A percentile compares a stretch with the other conserved stretches of the same genome.
These are phyloP conservation scores for Novumbra hubbsi DNA, from an alignment of 2,797 vertebrate species.

Conservation along the genomic window DNA sequence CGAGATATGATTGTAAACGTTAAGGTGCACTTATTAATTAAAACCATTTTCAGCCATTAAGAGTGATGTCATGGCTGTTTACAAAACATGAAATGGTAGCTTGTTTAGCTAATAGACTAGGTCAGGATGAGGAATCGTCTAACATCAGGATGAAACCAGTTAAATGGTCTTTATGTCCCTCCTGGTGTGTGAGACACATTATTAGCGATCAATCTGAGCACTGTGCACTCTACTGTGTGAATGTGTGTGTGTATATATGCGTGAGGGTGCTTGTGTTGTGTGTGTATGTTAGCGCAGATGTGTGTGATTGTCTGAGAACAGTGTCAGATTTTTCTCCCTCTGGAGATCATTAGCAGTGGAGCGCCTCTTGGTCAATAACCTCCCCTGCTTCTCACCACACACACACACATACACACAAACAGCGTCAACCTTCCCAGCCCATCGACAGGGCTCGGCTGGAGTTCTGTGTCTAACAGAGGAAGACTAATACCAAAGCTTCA, in stretches of 20 bases:
- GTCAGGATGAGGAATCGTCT: too few relatives aligned
- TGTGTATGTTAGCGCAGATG: conserved; percentile 2
- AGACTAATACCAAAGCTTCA: conserved; percentile 47
- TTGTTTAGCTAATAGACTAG: too few relatives aligned
- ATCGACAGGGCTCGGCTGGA: not conserved
- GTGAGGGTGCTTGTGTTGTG: not conserved
- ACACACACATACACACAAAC: not conserved
- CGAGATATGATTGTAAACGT: too few relatives aligned
- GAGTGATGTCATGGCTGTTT: too few relatives aligned
- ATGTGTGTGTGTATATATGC: not conserved
- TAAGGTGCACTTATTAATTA: too few relatives aligned
- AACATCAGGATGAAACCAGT: too few relatives aligned
- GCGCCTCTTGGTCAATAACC: conserved; percentile 47
- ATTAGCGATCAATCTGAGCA: conserved; percentile 40
- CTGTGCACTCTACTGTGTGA: conserved; percentile 21
- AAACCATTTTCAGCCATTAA: too few relatives aligned
- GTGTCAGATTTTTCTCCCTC: conserved; percentile 34
- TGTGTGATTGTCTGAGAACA: conserved; percentile 10
- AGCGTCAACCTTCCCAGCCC: not conserved
- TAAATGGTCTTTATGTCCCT: not conserved
- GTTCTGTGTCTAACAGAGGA: conserved; percentile 28
- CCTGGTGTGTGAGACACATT: not conserved
- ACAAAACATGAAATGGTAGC: too few relatives aligned
- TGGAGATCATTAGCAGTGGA: conserved; percentile 57
- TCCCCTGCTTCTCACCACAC: conserved; percentile 31